These are phyloP conservation scores for Ectropis grisescens DNA, from an alignment of 1,140 invertebrate species.

Conservation along the genomic window DNA sequence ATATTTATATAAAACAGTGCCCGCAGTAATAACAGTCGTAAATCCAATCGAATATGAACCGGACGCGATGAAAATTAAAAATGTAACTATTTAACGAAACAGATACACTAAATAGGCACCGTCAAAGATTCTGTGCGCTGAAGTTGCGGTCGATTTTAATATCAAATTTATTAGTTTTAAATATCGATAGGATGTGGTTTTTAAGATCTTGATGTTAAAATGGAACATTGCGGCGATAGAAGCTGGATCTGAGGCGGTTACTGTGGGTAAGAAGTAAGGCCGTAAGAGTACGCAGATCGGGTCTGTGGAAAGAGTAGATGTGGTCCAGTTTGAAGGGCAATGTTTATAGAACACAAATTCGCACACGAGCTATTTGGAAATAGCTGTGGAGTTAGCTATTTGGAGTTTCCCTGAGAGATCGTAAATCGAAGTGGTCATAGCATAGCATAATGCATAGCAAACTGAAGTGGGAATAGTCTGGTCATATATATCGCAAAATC, in stretches of 20 bases:
- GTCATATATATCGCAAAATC: too few relatives aligned
- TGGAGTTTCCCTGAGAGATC: too few relatives aligned
- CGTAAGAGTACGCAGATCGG: too few relatives aligned
- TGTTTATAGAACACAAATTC: too few relatives aligned
- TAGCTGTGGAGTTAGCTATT: too few relatives aligned
- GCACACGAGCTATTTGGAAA: too few relatives aligned
- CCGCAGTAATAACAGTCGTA: conserved; percentile 63
- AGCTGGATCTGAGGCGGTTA: neutral
- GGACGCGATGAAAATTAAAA: conserved; percentile 53
- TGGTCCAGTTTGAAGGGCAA: too few relatives aligned
- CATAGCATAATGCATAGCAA: too few relatives aligned
- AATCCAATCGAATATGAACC: conserved; percentile 61
- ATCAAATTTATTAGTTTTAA: conserved; percentile 37
- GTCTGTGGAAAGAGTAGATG: too few relatives aligned
- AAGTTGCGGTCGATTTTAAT: conserved; percentile 41
- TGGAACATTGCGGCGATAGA: conserved; percentile 14
- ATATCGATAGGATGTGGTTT: conserved; percentile 49
- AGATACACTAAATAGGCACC: conserved; percentile 35
- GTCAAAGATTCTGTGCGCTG: conserved; percentile 20
- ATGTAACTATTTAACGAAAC: conserved; percentile 43
- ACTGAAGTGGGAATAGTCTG: too few relatives aligned
- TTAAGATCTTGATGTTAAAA: conserved; percentile 18
- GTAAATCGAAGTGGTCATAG: too few relatives aligned
- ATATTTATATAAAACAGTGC: conserved; percentile 63
- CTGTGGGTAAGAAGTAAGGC: too few relatives aligned